Base-by-base conservation (phyloP, 2,888 invertebrate species). In the Maniola hyperantus region DNA sequence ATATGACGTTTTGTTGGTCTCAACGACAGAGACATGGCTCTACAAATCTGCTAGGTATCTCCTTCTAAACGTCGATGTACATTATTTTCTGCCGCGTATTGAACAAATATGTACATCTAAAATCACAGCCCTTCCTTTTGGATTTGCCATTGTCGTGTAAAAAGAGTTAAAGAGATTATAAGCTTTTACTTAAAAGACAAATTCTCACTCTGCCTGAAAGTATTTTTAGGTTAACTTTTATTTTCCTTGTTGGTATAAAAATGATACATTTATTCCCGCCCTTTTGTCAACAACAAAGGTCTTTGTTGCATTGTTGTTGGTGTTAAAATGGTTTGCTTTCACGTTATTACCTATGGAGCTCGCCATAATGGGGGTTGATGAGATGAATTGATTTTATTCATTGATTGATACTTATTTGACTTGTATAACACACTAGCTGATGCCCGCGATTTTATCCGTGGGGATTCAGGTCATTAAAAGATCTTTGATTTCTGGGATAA, bases 231-330 rank as follows among this genome's bases (percentile, higher is more conserved):
- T 53, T 18, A 36, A 36, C 44, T 61, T 44, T 54, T 55, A 48
- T 57, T 62, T 26, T 26, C 58, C 50, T 26, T 63, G 57, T 51
- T 58, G 57, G 50, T 51, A 66, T 62, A 67, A 67, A 64, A 63
- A 63, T 46, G 51, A 57, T 51, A 26, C 34, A 58, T 67, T 36
- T 42, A 26, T 62, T 57, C 46, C 48, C 50, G 55, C 48, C 64
- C 64, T n/a, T 46, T 58, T 63, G 59, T 64, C 59, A 62, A 57
- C 61, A 57, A 34, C 57, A 59, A 59, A 65, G 51, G 33, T 46
- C 58, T 59, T 67, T 53, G 63, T 46, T 46, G 60, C 59, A 42
- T 53, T 59, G 59, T 65, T 59, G 48, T 34, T 62, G 58, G 53
- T 54, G 62, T 53, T 44, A 51, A 59, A 63, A 59, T 53, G 42